Base-by-base conservation (phyloP, 1,140 invertebrate species). In the Drosophila lini region DNA sequence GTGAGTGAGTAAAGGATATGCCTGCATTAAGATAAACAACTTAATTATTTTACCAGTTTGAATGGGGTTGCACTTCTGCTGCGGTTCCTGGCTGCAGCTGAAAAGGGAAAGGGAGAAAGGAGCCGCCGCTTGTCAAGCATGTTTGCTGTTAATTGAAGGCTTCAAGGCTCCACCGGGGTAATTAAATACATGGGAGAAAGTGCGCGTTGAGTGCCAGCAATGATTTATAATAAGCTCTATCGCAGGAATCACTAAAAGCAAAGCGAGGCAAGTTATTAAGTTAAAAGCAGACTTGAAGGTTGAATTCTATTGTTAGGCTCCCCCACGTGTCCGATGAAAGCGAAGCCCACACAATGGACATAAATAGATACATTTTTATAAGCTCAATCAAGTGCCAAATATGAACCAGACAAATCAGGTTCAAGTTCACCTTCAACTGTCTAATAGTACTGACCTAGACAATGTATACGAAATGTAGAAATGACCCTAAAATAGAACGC, bases 1-100 rank as follows among this genome's bases (percentile, higher is more conserved):
- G 55, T 9, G 57, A 16, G 62, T 55, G 74, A 67, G 78, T 47
- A 11, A 45, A 34, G 41, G 67, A 78, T 88, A 83, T 83, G 77
- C 76, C 71, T 69, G 84, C 84, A 78, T 75, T 80, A 80, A 88
- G 83, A 89, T 84, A 88, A 88, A 89, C 83, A 88, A 89, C 83
- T 89, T 88, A 88, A 88, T 88, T 88, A 88, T 88, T 82, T 85
- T 81, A 64, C 28, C 50, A 34, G 47, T 60, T 64, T 52, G 31
- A 63, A 61, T 60, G 58, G 58, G 64, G 44, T 59, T 76, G 70
- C 82, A 82, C 82, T 82, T 45, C 76, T 65, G 58, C 79, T 65
- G 79, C 52, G 74, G 69, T 52, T 74, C 32, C 48, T 28, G 36
- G 44, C 19, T 52, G 16, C 44, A 67, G 19, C 32, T 9, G 11